Base-by-base conservation (phyloP, 92 coral and sea anemone genomes). In the Muricea muricata region DNA sequence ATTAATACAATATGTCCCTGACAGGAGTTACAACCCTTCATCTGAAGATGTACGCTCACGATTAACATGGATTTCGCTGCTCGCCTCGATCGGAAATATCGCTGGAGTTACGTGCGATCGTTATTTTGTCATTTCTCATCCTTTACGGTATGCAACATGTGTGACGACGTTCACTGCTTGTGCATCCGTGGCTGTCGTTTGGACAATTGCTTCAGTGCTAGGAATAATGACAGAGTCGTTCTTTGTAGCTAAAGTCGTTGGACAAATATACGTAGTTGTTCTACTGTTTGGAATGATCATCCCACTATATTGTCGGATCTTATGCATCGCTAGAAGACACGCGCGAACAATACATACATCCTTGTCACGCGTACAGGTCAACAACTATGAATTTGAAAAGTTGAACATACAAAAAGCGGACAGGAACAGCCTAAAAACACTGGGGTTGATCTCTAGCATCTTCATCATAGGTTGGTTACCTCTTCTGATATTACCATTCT, bases 381-480 rank as follows among this genome's bases (percentile, higher is more conserved):
- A 15, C 35, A 24, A n/a, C n/a, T n/a, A n/a, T n/a, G n/a, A n/a
- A n/a, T n/a, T n/a, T n/a, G n/a, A n/a, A n/a, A n/a, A n/a, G n/a
- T n/a, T n/a, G n/a, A n/a, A n/a, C n/a, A 56, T 58, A 8, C 83
- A 65, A 34, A 32, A 78, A 46, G 83, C 83, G 0, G 83, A 78
- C 70, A 78, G 71, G 34, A 78, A 57, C 71, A 78, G 83, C 29
- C 55, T 78, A 8, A 93, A 90, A 85, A 95, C 97, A 42, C 87
- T 95, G 11, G 98, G 98, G n/a, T 84, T 74, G 40, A 93, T 95
- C 40, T 84, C 92, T 29, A 65, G 73, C 30, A 86, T 90, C 29
- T 95, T 95, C 69, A 80, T 93, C 42, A 54, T 95, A 35, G 94
- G 98, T 29, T 95, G 98, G 98, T 75, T 95, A 11, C 98, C 98